These are phyloP conservation scores for Beaufortia kweichowensis DNA, from an alignment of 2,113 vertebrate genomes.

Conservation along the genomic window DNA sequence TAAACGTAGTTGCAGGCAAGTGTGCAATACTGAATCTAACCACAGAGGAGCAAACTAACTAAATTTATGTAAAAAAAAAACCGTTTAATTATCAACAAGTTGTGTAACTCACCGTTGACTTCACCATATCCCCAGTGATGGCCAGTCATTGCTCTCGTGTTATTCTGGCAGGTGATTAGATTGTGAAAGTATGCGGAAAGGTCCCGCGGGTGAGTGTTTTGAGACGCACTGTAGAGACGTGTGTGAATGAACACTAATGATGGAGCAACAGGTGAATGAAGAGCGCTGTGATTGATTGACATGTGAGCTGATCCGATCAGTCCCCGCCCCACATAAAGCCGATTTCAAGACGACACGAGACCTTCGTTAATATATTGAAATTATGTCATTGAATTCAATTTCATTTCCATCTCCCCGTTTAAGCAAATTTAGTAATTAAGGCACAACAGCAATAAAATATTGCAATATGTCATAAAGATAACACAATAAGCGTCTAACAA, in stretches of 20 bases:
- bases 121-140: slow-evolving; percentile 90
- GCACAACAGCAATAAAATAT: no score
- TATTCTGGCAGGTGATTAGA: neutral
- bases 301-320: slow-evolving; percentile 43
- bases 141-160: slow-evolving; percentile 78
- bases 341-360: neutral
- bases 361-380: neutral
- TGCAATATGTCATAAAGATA: no score
- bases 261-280: slow-evolving; percentile 24
- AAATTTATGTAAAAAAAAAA: neutral
- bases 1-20: neutral
- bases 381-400: no score
- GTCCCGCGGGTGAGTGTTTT: neutral
- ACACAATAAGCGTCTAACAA: no score
- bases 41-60: neutral
- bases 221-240: neutral
- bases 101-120: slow-evolving; percentile 83
- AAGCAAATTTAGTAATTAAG: no score
- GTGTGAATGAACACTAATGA: neutral
- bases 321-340: slow-evolving; percentile 59
- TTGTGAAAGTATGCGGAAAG: neutral
- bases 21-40: neutral
- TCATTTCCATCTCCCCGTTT: no score
- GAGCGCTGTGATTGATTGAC: slow-evolving; percentile 38
- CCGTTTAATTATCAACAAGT: neutral